A percentile compares a stretch with the other conserved stretches of the same genome.
phyloP scores from a whole-genome alignment of 2,888 invertebrate genomes.

The Salticus scenicus region DNA sequence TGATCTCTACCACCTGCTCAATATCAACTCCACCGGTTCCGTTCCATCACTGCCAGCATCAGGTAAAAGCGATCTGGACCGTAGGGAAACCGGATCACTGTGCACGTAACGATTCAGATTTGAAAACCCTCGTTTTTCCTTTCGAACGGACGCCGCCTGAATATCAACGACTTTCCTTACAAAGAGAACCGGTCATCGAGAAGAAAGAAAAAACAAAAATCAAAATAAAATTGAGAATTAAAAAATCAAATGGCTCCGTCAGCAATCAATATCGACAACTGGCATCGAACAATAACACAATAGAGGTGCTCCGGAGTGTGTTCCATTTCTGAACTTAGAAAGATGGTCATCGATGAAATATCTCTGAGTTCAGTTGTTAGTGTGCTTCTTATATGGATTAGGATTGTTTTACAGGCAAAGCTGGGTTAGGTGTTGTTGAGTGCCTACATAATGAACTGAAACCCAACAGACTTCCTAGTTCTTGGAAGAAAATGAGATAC shows the following conservation, averaged over 20 bases:
- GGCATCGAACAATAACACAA: constrained; percentile 63
- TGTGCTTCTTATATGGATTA: constrained; percentile 11
- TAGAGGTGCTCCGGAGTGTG: constrained; percentile 42
- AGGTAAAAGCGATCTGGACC: not conserved
- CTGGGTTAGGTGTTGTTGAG: not conserved
- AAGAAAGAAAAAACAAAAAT: constrained; percentile 7
- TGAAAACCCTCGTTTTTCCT: constrained; percentile 56
- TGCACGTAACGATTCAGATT: constrained; percentile 52
- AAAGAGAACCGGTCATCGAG: constrained; percentile 55
- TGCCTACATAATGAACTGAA: not conserved
- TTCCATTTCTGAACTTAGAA: constrained; percentile 40
- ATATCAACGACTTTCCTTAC: constrained; percentile 60
- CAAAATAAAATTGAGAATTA: not conserved
- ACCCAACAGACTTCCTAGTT: not conserved
- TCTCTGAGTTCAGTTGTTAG: constrained; percentile 16
- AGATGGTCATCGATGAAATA: constrained; percentile 37
- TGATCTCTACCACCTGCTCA: constrained; percentile 4
- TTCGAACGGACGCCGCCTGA: constrained; percentile 48
- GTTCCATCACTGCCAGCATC: constrained; percentile 6
- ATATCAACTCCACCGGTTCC: not conserved
- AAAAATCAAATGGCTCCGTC: not conserved
- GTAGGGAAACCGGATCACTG: constrained; percentile 59
- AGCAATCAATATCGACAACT: constrained; percentile 65
- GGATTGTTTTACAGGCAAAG: not conserved
- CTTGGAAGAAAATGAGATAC: too few relatives aligned